Base-by-base conservation (phyloP, 2,797 vertebrate species). In the Gallinago solitaria region DNA sequence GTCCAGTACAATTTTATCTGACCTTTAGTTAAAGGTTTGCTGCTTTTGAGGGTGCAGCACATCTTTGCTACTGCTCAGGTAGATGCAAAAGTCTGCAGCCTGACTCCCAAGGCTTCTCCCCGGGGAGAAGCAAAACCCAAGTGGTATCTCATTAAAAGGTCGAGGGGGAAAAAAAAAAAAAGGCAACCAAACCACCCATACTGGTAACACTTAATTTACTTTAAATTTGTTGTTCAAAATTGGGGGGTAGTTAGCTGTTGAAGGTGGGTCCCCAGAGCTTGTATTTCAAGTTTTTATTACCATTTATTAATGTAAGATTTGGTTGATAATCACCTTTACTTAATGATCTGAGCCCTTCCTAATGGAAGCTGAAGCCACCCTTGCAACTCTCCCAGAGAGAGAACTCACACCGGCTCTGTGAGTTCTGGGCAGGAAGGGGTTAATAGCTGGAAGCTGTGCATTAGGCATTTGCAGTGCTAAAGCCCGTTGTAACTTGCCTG, bases 401-500 rank as follows among this genome's bases (percentile, higher is more conserved):
- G 45, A 47, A 3, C 45, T 23, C 35, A 21, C 19, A 11, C n/a
- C 5, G 35, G 75, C 70, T 83, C 6, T 28, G 45, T 5, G 47
- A 8, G 16, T 15, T n/a, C 50, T 65, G 5, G 77, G 57, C 69
- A 82, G 2, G 4, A 15, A 94, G 92, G 27, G 65, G 95, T 97
- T 97, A 97, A 97, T 33, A 39, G 87, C 91, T 77, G 74, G 39
- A 23, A 70, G 86, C 68, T 10, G 48, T 23, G 70, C 94, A 25
- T 21, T 54, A 81, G 90, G 87, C 74, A 45, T 27, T 39, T 43
- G 9, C 6, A 35, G 77, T 51, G 45, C 15, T 48, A 28, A 73
- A 81, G 87, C 97, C 64, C 93, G 97, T 97, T 71, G 63, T 19
- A 69, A 98, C 99, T 98, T 97, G 98, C 92, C 97, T 63, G 88